Percentiles rank a stretch among this genome's conserved stretches.
Evolutionary conservation across 2,113 vertebrate genomes (phyloP).

Genomic region (Anhinga anhinga): DNA sequence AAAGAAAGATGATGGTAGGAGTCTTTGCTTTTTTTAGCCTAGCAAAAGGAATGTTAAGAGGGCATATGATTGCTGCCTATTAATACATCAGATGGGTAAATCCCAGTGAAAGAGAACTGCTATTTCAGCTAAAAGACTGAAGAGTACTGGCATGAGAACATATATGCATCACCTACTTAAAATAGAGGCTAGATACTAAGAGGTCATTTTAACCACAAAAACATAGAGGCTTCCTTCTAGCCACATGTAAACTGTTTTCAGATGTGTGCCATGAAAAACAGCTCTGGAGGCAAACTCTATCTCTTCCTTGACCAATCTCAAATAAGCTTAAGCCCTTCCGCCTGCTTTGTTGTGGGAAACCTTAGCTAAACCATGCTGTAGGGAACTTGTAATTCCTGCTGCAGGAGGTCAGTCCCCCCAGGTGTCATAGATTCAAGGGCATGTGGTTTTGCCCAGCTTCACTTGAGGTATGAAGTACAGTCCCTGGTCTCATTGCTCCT

Average conservation of each 20-base stretch:
- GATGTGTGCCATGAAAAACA: background rate
- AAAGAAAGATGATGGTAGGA: background rate
- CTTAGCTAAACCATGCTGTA: background rate
- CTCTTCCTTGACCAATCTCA: background rate
- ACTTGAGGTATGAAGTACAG: background rate
- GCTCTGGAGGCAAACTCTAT: background rate
- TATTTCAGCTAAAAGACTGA: slow-evolving; percentile 43
- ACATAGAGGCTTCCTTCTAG: background rate
- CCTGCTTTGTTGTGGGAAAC: background rate
- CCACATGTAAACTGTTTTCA: background rate
- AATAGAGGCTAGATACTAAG: slow-evolving; percentile 27
- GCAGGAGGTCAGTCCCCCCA: background rate
- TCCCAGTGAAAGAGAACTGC: slow-evolving; percentile 13
- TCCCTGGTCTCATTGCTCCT: background rate
- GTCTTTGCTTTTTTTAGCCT: slow-evolving; percentile 46
- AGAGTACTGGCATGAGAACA: slow-evolving; percentile 23
- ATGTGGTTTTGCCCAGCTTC: background rate
- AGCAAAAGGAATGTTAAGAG: slow-evolving; percentile 42
- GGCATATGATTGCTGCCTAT: slow-evolving; percentile 46
- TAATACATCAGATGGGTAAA: slow-evolving; percentile 54
- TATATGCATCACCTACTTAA: slow-evolving; percentile 11
- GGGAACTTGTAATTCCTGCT: background rate
- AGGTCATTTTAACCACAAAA: background rate
- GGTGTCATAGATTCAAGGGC: background rate
- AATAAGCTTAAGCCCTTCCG: background rate